These are phyloP conservation scores for Orthosia cruda DNA, from an alignment of 2,888 invertebrate genomes.

Conservation along the genomic window DNA sequence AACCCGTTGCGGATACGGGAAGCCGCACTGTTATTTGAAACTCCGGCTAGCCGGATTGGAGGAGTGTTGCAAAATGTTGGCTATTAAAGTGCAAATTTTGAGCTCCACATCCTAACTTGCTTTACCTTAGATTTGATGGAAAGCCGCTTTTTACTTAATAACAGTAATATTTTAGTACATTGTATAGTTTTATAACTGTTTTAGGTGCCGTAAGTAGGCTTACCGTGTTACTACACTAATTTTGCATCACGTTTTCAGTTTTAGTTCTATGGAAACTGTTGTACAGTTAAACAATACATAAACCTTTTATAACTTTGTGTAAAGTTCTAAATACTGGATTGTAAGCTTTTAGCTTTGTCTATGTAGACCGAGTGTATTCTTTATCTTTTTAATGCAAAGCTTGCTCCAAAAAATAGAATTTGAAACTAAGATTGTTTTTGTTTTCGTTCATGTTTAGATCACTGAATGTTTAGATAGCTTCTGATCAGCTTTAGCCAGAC, in stretches of 20 bases:
- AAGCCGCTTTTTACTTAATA: conserved; percentile 53
- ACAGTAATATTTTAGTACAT: conserved; percentile 58
- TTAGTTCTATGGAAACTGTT: conserved; percentile 38
- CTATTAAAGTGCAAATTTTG: conserved; percentile 69
- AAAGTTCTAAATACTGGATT: conserved; percentile 32
- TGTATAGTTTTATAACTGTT: conserved; percentile 62
- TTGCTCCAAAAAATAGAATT: neutral
- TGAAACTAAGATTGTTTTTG: neutral
- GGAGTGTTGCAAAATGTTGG: conserved; percentile 60
- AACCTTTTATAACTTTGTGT: conserved; percentile 51
- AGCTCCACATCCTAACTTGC: conserved; percentile 58
- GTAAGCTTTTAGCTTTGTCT: conserved; percentile 34
- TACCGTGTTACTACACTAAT: conserved; percentile 32
- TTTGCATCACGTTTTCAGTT: conserved; percentile 41
- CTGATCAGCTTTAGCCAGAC: neutral
- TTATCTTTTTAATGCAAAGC: conserved; percentile 25
- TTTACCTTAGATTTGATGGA: conserved; percentile 59
- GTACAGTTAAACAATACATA: conserved; percentile 53
- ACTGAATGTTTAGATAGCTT: neutral
- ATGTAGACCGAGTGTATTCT: conserved; percentile 33
- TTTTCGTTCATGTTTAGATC: neutral
- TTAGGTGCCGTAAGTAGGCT: conserved; percentile 27
- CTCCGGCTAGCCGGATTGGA: conserved; percentile 51
- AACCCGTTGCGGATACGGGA: conserved; percentile 51
- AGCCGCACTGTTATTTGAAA: conserved; percentile 55